These are phyloP conservation scores for Candoia aspera DNA, from an alignment of 2,113 vertebrate species.

Conservation along the genomic window DNA sequence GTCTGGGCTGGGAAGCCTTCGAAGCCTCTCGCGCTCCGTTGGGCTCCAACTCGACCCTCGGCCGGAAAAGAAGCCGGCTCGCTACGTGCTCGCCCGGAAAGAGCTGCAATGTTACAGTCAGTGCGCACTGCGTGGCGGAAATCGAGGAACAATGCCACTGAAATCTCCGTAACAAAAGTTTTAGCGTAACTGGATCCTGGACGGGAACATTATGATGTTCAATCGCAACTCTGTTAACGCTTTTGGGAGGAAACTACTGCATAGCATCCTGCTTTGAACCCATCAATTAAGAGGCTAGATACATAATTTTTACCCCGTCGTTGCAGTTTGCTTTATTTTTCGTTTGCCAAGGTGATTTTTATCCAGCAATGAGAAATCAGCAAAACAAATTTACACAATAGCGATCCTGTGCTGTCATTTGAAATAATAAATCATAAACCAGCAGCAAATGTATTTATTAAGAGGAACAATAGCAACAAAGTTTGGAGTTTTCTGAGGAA, in stretches of 20 bases:
- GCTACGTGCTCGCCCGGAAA: too few species aligned
- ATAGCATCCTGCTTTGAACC: neutral
- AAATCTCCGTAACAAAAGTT: too few species aligned
- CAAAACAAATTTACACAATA: neutral
- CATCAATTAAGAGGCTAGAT: neutral
- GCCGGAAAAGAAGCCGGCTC: too few species aligned
- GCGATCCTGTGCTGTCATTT: too few species aligned
- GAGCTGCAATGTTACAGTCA: too few species aligned
- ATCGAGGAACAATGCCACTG: too few species aligned
- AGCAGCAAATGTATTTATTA: neutral
- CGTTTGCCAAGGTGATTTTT: neutral
- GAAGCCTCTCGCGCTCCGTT: too few species aligned
- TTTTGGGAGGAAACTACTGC: constrained; percentile 32
- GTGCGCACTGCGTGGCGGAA: too few species aligned
- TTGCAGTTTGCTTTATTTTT: neutral
- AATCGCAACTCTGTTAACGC: constrained; percentile 25
- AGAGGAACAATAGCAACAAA: neutral
- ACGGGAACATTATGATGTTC: neutral
- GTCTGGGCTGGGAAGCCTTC: too few species aligned
- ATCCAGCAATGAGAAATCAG: too few species aligned
- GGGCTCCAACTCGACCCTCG: too few species aligned
- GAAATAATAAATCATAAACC: neutral
- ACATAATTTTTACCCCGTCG: neutral
- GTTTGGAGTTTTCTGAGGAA: neutral
- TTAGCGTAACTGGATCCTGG: neutral